These are phyloP conservation scores for Eumaeus atala DNA, from an alignment of 1,140 invertebrate genomes.

Conservation along the genomic window DNA sequence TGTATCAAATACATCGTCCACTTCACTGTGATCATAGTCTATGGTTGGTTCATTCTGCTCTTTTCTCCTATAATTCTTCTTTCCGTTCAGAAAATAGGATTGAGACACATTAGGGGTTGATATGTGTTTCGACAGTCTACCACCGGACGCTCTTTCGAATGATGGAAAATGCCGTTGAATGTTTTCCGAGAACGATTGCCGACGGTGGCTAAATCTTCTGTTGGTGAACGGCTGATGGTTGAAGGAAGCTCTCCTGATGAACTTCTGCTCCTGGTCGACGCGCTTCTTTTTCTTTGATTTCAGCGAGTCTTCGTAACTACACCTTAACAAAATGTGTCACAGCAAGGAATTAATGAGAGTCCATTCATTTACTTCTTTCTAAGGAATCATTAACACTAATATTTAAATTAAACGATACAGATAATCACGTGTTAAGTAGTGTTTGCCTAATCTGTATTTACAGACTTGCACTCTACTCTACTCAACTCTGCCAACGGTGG, in stretches of 20 bases:
- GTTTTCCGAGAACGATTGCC: constrained; percentile 65
- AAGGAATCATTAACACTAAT: too few species aligned
- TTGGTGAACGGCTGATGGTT: constrained; percentile 44
- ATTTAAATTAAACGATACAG: too few species aligned
- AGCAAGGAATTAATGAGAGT: not conserved
- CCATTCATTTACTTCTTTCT: too few species aligned
- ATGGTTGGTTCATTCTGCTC: constrained; percentile 64
- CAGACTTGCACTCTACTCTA: too few species aligned
- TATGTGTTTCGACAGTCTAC: constrained; percentile 43
- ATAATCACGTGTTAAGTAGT: too few species aligned
- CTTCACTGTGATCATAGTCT: constrained; percentile 71
- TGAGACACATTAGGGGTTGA: constrained; percentile 57
- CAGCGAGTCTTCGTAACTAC: constrained; percentile 79
- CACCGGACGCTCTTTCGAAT: constrained; percentile 38
- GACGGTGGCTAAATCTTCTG: constrained; percentile 38
- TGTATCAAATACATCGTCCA: constrained; percentile 61
- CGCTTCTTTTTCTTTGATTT: constrained; percentile 68
- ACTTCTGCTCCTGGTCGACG: constrained; percentile 33
- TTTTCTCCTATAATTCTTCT: constrained; percentile 49
- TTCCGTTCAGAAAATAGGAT: constrained; percentile 46
- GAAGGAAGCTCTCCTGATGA: constrained; percentile 52
- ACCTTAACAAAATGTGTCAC: constrained; percentile 51
- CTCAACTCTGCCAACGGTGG: too few species aligned
- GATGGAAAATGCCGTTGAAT: constrained; percentile 57
- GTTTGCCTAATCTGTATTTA: too few species aligned